These are phyloP conservation scores for Hemaris fuciformis DNA, from an alignment of 2,888 invertebrate species.

Conservation along the genomic window DNA sequence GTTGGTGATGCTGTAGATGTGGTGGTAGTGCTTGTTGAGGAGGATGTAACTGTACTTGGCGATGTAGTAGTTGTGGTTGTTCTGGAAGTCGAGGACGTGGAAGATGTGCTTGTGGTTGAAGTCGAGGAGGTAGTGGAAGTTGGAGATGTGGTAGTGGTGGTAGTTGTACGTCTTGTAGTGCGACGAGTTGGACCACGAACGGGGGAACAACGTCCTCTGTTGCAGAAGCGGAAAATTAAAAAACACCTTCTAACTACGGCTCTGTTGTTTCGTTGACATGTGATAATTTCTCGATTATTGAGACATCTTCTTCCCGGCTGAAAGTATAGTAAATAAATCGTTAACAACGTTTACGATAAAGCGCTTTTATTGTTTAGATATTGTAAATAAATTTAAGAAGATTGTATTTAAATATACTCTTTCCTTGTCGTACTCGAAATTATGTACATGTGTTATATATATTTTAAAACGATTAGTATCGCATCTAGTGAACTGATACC, in stretches of 20 bases:
- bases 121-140: slow-evolving; percentile 17
- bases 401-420: too few relatives aligned
- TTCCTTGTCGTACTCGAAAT: too few relatives aligned
- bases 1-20: slow-evolving; percentile 23
- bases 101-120: slow-evolving; percentile 19
- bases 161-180: not conserved
- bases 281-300: not conserved
- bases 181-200: not conserved
- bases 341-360: too few relatives aligned
- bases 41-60: too few relatives aligned
- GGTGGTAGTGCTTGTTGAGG: slow-evolving; percentile 18
- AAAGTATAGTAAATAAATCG: too few relatives aligned
- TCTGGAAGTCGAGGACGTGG: slow-evolving; percentile 21
- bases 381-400: too few relatives aligned
- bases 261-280: not conserved
- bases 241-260: not conserved
- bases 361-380: too few relatives aligned
- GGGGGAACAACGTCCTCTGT: not conserved
- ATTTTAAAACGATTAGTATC: too few relatives aligned
- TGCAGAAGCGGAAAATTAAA: not conserved
- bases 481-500: too few relatives aligned
- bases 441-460: too few relatives aligned
- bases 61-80: slow-evolving; percentile 19
- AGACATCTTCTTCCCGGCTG: not conserved
- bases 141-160: slow-evolving; percentile 5